Evolutionary conservation across 1,140 invertebrate genomes (phyloP), one percentile per base, ranked within the genome.

Genomic region (Paramacrobiotus metropolitanus): DNA sequence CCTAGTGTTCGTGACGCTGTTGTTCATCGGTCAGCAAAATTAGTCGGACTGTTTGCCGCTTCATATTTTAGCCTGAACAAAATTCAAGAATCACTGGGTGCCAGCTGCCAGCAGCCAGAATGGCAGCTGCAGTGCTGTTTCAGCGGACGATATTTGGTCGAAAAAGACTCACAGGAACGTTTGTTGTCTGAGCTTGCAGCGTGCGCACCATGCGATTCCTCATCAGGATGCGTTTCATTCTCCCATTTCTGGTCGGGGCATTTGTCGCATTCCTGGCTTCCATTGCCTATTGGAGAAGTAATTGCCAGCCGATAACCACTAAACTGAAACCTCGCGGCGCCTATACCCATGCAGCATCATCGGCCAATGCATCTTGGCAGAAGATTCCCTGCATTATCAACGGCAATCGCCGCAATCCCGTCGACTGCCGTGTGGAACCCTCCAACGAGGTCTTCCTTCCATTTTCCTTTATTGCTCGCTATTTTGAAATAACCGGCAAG

Each of bases 401-500:
- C 62, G 68, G 64, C 2, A 68, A 71, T 31, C 48, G 48, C 9
- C 48, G 21, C 4, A 67, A 67, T 31, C 66, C 67, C 2, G 59
- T 72, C 28, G 65, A 67, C 60, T 68, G 70, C 62, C n/a, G n/a
- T n/a, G 64, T 66, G 4, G 61, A 65, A 48, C 69, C 71, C 44
- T 66, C 63, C 1, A 61, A 62, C 30, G 70, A 72, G 59, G 68
- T 72, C 55, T 72, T 66, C 65, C 48, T 72, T 48, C 71, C 71
- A n/a, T 72, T 72, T 63, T 63, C 61, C 31, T 71, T 72, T 60
- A 65, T 72, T 44, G 64, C 70, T 59, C 67, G 65, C 60, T 72
- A 72, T 62, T 72, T 72, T 69, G 70, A 72, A 68, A 70, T 72
- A 63, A 64, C 63, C 63, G 71, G 72, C 24, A 67, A 67, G 20